Base-by-base conservation (phyloP, 2,888 invertebrate species). In the Fragum fragum region DNA sequence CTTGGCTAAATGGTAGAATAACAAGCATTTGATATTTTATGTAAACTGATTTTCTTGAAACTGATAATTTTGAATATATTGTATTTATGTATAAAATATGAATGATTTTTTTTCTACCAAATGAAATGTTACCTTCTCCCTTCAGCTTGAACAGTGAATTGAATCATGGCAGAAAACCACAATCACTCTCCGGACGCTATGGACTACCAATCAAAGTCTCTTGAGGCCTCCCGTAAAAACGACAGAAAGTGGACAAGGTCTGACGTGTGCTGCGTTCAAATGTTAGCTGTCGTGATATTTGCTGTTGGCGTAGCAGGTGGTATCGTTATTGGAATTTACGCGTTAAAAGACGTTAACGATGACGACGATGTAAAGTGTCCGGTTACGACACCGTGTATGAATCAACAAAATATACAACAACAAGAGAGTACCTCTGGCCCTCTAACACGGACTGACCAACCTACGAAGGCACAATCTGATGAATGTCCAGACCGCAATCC, bases 291-390 rank as follows among this genome's bases (percentile, higher is more conserved):
- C 2, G 14, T 81, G 28, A 61, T 79, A 55, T 84, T 86, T 55
- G 77, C 74, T 21, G n/a, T 80, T 0, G 86, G 86, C 0, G 14
- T 86, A 0, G 57, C 70, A 1, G 86, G 79, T 28, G 86, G 86
- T n/a, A 76, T 84, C 14, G 21, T 81, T 16, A 86, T 86, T n/a
- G 86, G 86, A 26, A 82, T 86, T 9, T 86, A 86, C 42, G 83
- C 57, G 11, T 74, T 80, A 29, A 73, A 76, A 36, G 63, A 77
- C 23, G 59, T 52, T 6, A 47, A 47, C 14, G 36, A 72, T 23
- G 47, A 42, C 5, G 21, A 42, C 18, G 42, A 47, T 21, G 39
- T 18, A 23, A 74, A 61, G 26, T 23, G 52, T 29, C 53, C 61
- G 23, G 21, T 28, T 14, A 16, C n/a, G 21, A 21, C 39, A 16